Percentiles rank a stretch among this genome's conserved stretches.
Evolutionary conservation across 2,113 vertebrate species (phyloP).

Genomic region (human): DNA sequence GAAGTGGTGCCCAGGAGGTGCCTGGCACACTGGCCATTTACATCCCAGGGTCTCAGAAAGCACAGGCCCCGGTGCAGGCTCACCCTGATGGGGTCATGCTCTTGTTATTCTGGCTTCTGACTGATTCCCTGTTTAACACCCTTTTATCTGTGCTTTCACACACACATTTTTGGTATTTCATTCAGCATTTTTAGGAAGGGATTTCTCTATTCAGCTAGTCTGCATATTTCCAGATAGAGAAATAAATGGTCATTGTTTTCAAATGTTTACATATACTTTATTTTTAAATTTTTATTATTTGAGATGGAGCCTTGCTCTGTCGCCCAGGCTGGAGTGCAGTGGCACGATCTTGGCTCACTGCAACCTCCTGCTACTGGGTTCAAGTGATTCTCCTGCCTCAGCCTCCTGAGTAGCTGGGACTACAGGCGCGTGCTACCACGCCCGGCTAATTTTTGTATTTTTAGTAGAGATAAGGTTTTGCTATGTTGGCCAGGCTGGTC

Average conservation of each 20-base stretch:
- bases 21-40: neutral
- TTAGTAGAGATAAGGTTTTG: too few species aligned
- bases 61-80: neutral
- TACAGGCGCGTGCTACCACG: too few species aligned
- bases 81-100: neutral
- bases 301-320: neutral
- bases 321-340: too few species aligned
- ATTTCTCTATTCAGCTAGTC: neutral
- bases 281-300: neutral
- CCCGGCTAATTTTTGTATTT: too few species aligned
- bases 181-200: neutral
- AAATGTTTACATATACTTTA: too few species aligned
- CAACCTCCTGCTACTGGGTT: too few species aligned
- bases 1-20: neutral
- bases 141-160: neutral
- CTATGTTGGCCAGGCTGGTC: too few species aligned
- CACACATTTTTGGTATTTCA: neutral
- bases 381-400: too few species aligned
- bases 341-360: too few species aligned
- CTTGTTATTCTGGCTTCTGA: neutral
- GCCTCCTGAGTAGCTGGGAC: too few species aligned
- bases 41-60: neutral
- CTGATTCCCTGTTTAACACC: neutral
- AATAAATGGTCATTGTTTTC: neutral
- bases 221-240: too few species aligned